phyloP scores from a whole-genome alignment of 2,888 invertebrate genomes.

The Agrotis puta region DNA sequence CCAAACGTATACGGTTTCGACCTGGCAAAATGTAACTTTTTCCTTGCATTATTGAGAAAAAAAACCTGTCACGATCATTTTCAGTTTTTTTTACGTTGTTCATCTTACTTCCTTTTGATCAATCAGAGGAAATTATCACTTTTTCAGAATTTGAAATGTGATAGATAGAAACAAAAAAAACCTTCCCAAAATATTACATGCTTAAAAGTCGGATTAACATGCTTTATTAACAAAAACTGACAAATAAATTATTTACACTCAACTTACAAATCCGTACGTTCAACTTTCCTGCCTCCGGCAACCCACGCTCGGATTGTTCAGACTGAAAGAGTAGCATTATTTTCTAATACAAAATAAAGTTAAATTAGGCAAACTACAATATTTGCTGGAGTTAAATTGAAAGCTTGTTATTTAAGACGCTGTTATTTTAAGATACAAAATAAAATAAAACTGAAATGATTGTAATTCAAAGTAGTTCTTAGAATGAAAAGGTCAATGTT shows the following conservation, averaged over 20 bases:
- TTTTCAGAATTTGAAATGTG: no score
- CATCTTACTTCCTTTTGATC: no score
- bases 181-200: background rate
- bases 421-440: background rate
- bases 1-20: no score
- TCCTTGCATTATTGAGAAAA: no score
- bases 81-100: no score
- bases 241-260: constrained; percentile 41
- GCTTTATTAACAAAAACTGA: constrained; percentile 27
- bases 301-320: background rate
- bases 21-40: no score
- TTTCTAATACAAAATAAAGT: constrained; percentile 2
- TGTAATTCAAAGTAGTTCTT: no score
- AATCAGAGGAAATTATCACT: no score
- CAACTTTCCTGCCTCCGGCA: constrained; percentile 27
- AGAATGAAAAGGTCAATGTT: no score
- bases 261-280: constrained; percentile 33
- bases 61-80: no score
- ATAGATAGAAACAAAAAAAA: background rate
- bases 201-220: constrained; percentile 16
- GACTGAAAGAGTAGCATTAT: constrained; percentile 3
- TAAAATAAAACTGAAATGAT: background rate
- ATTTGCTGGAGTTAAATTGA: constrained; percentile 5
- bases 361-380: background rate
- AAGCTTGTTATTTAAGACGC: background rate